A percentile compares a stretch with the other conserved stretches of the same genome.
phyloP scores from a whole-genome alignment of 2,113 vertebrate genomes.

The Felis catus region F.catus_Fca126_mat1.0 CM031417.1:42344001-42344500 shows the following conservation, averaged over 20 bases:
- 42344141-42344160: neutral
- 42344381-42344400: neutral
- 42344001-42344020: constrained; percentile 14
- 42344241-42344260: neutral
- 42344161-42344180: neutral
- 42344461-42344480: neutral
- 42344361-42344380: neutral
- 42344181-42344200: neutral
- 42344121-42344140: neutral
- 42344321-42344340: neutral
- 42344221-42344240: neutral
- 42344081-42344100: neutral
- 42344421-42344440: neutral
- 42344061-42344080: neutral
- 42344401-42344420: neutral
- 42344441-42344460: neutral
- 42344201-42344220: neutral
- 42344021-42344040: neutral
- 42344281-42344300: neutral
- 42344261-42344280: neutral
- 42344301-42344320: neutral
- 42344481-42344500: neutral
- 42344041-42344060: neutral
- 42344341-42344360: neutral
- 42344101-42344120: neutral